Conservation (phyloP, 2,797 vertebrate genomes). For the Sebastolobus alascanus region DNA sequence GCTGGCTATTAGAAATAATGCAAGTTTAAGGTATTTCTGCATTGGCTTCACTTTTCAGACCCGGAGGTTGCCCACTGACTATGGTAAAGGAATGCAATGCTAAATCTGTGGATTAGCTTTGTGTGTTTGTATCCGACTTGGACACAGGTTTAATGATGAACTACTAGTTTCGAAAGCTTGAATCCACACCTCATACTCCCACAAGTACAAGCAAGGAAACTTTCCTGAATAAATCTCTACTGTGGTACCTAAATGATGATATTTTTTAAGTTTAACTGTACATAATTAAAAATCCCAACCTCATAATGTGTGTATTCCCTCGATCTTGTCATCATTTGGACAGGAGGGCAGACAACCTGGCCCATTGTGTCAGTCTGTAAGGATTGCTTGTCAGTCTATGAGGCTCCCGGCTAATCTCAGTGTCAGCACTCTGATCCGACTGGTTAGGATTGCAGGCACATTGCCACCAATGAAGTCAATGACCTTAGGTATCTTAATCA, state of each 20-base stretch:
- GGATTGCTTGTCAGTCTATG: slow-evolving; percentile 35
- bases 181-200: not conserved
- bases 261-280: not conserved
- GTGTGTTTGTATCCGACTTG: not conserved
- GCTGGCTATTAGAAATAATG: no score
- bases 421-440: slow-evolving; percentile 63
- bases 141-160: not conserved
- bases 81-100: not conserved
- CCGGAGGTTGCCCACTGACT: no score
- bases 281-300: not conserved
- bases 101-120: not conserved
- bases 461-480: slow-evolving; percentile 70
- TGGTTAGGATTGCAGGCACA: slow-evolving; percentile 66
- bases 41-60: no score
- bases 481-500: slow-evolving; percentile 78
- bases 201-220: not conserved
- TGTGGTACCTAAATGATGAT: not conserved
- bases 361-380: slow-evolving; percentile 23
- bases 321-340: slow-evolving; percentile 25
- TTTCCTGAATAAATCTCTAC: not conserved
- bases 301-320: not conserved
- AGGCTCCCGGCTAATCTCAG: slow-evolving; percentile 67
- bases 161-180: not conserved
- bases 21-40: rapidly evolving
- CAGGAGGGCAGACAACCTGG: slow-evolving; percentile 41